These are phyloP conservation scores for Drosophila pandora DNA, from an alignment of 1,140 invertebrate species.

Conservation along the genomic window DNA sequence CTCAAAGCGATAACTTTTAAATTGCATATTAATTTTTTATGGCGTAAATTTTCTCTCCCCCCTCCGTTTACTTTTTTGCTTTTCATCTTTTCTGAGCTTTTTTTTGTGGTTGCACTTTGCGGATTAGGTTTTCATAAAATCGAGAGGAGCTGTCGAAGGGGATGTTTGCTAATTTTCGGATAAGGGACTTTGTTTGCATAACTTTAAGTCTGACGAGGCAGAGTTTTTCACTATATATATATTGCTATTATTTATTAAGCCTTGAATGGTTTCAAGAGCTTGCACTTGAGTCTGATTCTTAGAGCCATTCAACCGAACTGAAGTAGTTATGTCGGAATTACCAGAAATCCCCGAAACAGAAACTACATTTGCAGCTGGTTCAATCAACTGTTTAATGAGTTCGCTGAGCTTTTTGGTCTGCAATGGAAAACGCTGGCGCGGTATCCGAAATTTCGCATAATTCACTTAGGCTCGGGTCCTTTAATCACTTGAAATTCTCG, in stretches of 20 bases:
- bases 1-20: slow-evolving; percentile 65
- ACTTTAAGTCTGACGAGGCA: slow-evolving; percentile 1
- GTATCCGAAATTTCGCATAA: slow-evolving; percentile 12
- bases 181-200: slow-evolving; percentile 3
- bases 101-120: slow-evolving; percentile 43
- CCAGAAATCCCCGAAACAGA: neutral
- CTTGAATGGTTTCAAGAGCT: too few species aligned
- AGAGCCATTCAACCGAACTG: neutral
- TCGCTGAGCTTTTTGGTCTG: neutral
- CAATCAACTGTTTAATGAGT: neutral
- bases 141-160: neutral
- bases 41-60: slow-evolving; percentile 26
- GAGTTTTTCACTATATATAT: too few species aligned
- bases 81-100: slow-evolving; percentile 2
- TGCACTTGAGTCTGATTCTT: neutral
- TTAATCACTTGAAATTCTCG: slow-evolving; percentile 35
- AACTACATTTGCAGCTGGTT: neutral
- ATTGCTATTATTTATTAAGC: too few species aligned
- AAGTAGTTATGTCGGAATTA: neutral
- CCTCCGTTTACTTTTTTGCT: slow-evolving; percentile 5
- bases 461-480: slow-evolving; percentile 12
- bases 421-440: neutral
- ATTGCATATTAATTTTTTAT: slow-evolving; percentile 73
- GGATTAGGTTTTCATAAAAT: slow-evolving; percentile 29
- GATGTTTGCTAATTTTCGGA: slow-evolving; percentile 19